Evolutionary conservation across 2,888 invertebrate genomes (phyloP).

Genomic region (Polymixis flavicincta): DNA sequence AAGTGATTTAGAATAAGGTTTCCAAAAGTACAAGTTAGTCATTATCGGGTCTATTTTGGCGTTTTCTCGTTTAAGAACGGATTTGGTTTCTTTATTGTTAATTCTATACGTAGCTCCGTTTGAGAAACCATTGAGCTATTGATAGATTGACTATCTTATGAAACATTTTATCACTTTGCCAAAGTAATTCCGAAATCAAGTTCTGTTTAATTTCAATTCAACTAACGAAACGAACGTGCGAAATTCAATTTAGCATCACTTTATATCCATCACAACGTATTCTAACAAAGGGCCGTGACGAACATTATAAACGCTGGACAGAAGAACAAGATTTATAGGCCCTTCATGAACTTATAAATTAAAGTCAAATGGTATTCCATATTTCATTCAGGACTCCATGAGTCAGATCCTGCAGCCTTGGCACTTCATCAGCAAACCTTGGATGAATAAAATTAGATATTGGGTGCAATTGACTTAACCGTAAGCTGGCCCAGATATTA

Average conservation of each 20-base stretch:
- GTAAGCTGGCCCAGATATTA: conserved; percentile 60
- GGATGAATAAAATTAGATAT: conserved; percentile 57
- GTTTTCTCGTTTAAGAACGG: conserved; percentile 11
- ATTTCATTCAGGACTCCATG: conserved; percentile 43
- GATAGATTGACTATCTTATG: not conserved
- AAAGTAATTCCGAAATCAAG: not conserved
- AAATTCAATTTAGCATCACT: conserved; percentile 1
- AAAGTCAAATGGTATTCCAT: conserved; percentile 53
- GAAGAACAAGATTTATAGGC: conserved; percentile 37
- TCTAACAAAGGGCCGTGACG: not conserved
- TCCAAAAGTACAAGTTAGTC: conserved; percentile 47
- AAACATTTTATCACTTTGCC: not conserved
- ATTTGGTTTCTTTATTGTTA: conserved; percentile 14
- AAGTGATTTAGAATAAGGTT: conserved; percentile 51
- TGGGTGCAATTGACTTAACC: conserved; percentile 67
- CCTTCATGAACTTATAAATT: conserved; percentile 52
- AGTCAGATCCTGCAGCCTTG: conserved; percentile 55
- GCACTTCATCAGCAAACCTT: conserved; percentile 57
- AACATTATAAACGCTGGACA: conserved; percentile 25
- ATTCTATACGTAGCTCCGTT: not conserved
- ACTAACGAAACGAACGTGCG: not conserved
- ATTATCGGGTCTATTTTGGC: conserved; percentile 37
- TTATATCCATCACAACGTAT: not conserved
- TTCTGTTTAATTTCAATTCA: not conserved
- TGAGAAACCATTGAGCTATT: not conserved